Evolutionary conservation across 1,140 invertebrate species (phyloP), one percentile per base, ranked within the genome.

Genomic region (Ganaspis sp.): DNA sequence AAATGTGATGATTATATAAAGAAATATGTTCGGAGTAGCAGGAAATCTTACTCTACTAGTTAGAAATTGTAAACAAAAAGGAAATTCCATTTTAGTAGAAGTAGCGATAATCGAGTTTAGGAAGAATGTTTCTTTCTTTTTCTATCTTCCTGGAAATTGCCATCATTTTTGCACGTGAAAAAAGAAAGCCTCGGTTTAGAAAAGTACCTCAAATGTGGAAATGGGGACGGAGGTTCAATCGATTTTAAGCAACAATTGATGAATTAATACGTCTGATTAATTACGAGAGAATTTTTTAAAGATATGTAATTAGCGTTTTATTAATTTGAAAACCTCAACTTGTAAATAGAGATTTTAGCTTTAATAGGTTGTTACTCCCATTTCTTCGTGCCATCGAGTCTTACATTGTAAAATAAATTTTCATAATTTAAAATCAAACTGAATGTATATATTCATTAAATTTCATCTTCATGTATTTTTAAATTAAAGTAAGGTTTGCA

Each of bases 381-480:
- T 64, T 64, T 29, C 72, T 85, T 79, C 79, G 78, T 64, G 74
- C 72, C 81, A 79, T 88, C 81, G 83, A 86, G 69, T 77, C 69
- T 75, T 80, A 79, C 71, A 79, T 72, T 76, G 71, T 72, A 75
- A 77, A 64, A 72, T 77, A 78, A 72, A 74, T 80, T 77, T 40
- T 70, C 69, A 70, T 70, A 38, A 76, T 72, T 72, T 72, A 72
- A 83, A 80, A 77, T 71, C 86, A 77, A 80, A 79, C 74, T 82
- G 83, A 83, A 83, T 81, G 85, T 85, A 84, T 84, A 86, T 87
- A 82, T 78, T 81, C 81, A 81, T 87, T 70, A 83, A 87, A 85
- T 87, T 87, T 86, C 58, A 64, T 64, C 58, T 29, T 64, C 58
- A 64, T 64, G 58, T 64, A 64, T 64, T 64, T 64, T 64, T 29